Evolutionary conservation across 1,140 invertebrate genomes (phyloP).

Genomic region (Drosophila takahashii): DNA sequence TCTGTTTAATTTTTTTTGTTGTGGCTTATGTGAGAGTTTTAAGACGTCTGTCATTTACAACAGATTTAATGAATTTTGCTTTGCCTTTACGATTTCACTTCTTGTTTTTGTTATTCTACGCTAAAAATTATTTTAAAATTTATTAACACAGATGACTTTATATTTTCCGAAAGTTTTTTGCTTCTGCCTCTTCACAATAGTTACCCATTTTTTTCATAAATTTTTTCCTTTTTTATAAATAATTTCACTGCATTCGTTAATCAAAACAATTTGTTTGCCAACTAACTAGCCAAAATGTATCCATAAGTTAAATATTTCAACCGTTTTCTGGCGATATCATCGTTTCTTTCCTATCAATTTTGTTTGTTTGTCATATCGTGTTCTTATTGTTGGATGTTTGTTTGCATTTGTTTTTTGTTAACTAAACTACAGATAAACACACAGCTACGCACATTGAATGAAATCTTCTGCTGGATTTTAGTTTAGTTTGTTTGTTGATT

Average conservation of each 20-base stretch:
- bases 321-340: conserved; percentile 13
- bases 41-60: conserved; percentile 28
- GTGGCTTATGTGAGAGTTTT: conserved; percentile 29
- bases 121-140: conserved; percentile 83
- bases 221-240: conserved; percentile 45
- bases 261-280: conserved; percentile 56
- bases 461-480: conserved; percentile 47
- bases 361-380: conserved; percentile 37
- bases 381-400: conserved; percentile 29
- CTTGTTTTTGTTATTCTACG: conserved; percentile 67
- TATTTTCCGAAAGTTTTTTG: conserved; percentile 74
- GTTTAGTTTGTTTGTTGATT: conserved; percentile 49
- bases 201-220: conserved; percentile 51
- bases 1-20: conserved; percentile 21
- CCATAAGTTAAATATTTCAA: conserved; percentile 32
- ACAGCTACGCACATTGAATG: conserved; percentile 54
- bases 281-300: conserved; percentile 42
- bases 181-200: conserved; percentile 36
- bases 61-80: conserved; percentile 33
- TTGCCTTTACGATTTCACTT: conserved; percentile 46
- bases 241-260: conserved; percentile 46
- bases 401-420: conserved; percentile 42
- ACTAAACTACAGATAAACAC: conserved; percentile 54
- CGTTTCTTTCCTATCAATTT: conserved; percentile 15
- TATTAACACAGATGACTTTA: conserved; percentile 85